Conservation (phyloP, 2,113 vertebrate species). For the Caretta caretta region DNA sequence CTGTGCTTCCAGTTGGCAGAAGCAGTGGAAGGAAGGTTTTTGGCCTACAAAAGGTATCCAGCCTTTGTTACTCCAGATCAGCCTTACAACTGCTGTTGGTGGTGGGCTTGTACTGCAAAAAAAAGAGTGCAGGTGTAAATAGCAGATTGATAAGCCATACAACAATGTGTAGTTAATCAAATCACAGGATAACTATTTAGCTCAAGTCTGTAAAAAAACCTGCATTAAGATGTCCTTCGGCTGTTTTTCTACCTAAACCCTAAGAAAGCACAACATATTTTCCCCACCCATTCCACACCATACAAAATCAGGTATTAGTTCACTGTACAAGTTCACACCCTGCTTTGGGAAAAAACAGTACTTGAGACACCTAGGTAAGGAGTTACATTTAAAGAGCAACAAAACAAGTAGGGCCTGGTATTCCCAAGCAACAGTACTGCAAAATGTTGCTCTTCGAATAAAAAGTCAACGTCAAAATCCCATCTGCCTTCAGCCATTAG, state of each 20-base stretch:
- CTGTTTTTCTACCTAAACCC: conserved; percentile 21
- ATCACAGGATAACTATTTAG: conserved; percentile 70
- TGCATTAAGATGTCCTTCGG: conserved; percentile 55
- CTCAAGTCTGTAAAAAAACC: conserved; percentile 43
- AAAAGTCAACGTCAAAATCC: background rate
- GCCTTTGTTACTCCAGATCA: conserved; percentile 89
- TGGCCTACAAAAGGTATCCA: conserved; percentile 83
- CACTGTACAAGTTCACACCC: background rate
- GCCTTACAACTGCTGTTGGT: conserved; percentile 98
- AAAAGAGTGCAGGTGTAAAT: conserved; percentile 79
- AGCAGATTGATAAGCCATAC: conserved; percentile 77
- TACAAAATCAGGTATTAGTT: conserved; percentile 8
- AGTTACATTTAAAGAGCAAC: conserved; percentile 30
- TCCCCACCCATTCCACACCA: conserved; percentile 53
- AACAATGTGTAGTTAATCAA: conserved; percentile 73
- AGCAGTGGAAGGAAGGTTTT: conserved; percentile 83
- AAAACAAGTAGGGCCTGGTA: conserved; percentile 46
- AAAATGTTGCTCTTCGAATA: conserved; percentile 2
- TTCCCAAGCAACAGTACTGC: conserved; percentile 40
- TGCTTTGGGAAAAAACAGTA: background rate
- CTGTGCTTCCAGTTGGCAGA: conserved; percentile 88
- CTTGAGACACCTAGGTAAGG: background rate
- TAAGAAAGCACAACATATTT: conserved; percentile 27
- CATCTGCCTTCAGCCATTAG: background rate
- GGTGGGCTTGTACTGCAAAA: conserved; percentile 94